These are phyloP conservation scores for Apomyelois bistriatella DNA, from an alignment of 2,888 invertebrate species.

Conservation along the genomic window DNA sequence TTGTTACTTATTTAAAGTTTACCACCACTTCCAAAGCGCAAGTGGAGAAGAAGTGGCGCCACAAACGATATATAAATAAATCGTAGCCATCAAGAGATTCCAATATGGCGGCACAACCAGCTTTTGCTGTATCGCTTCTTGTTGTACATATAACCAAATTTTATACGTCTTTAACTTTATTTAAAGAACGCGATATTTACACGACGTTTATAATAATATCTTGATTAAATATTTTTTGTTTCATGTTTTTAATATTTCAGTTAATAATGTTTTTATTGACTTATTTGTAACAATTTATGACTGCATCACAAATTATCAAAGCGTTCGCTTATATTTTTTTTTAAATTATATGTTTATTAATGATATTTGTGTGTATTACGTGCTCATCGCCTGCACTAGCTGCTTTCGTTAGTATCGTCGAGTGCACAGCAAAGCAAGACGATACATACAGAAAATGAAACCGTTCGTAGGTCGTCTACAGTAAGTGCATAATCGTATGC, in stretches of 20 bases:
- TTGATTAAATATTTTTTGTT: neutral
- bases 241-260: neutral
- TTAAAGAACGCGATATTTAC: neutral
- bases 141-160: neutral
- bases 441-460: slow-evolving; percentile 36
- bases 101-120: slow-evolving; percentile 5
- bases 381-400: slow-evolving; percentile 54
- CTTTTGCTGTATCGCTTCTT: slow-evolving; percentile 10
- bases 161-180: slow-evolving; percentile 8
- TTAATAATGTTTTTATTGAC: neutral
- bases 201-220: neutral
- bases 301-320: slow-evolving; percentile 6
- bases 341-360: slow-evolving; percentile 29
- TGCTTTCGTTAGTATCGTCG: slow-evolving; percentile 63
- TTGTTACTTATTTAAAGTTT: too few relatives aligned
- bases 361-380: slow-evolving; percentile 46
- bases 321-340: slow-evolving; percentile 16
- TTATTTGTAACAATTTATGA: slow-evolving; percentile 5
- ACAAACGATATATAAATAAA: too few relatives aligned
- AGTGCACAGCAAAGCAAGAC: slow-evolving; percentile 48
- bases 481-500: slow-evolving; percentile 48
- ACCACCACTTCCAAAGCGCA: too few relatives aligned
- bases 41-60: too few relatives aligned
- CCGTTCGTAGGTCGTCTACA: slow-evolving; percentile 41
- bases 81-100: neutral